Evolutionary conservation across 2,888 invertebrate genomes (phyloP).

Genomic region (Ornithoptera priamus): DNA sequence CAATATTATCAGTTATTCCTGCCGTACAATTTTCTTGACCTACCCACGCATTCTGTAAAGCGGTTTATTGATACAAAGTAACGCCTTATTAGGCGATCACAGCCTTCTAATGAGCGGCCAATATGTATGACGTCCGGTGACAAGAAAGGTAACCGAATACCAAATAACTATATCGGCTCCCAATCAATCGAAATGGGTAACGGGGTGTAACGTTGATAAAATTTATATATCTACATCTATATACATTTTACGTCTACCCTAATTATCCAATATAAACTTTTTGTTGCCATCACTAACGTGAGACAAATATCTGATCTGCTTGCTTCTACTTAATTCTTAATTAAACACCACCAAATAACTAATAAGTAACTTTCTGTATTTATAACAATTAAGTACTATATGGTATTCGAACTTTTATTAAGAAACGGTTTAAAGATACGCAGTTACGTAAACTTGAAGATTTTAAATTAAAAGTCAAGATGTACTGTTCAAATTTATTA

Average conservation of each 20-base stretch:
- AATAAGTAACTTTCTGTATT: no score
- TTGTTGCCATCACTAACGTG: constrained; percentile 7
- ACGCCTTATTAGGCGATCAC: constrained; percentile 11
- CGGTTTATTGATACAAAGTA: constrained; percentile 4
- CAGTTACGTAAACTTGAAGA: no score
- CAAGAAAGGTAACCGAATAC: constrained; percentile 24
- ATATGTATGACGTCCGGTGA: constrained; percentile 24
- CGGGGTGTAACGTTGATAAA: constrained; percentile 22
- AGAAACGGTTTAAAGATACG: no score
- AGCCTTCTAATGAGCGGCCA: constrained; percentile 14
- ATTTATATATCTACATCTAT: constrained; percentile 25
- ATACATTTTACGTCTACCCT: not conserved
- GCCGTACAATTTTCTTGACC: no score
- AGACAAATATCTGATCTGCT: not conserved
- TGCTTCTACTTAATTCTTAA: no score
- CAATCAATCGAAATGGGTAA: constrained; percentile 22
- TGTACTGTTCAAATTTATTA: no score
- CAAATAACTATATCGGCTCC: constrained; percentile 17
- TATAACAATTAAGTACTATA: no score
- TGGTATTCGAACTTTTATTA: no score
- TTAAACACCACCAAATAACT: no score
- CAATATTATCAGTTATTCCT: no score
- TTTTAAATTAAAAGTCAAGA: no score
- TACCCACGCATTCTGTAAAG: not conserved
- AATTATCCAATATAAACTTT: constrained; percentile 17